Evolutionary conservation across 2,888 invertebrate genomes (phyloP).

Genomic region (Lasioglossum leucozonium): DNA sequence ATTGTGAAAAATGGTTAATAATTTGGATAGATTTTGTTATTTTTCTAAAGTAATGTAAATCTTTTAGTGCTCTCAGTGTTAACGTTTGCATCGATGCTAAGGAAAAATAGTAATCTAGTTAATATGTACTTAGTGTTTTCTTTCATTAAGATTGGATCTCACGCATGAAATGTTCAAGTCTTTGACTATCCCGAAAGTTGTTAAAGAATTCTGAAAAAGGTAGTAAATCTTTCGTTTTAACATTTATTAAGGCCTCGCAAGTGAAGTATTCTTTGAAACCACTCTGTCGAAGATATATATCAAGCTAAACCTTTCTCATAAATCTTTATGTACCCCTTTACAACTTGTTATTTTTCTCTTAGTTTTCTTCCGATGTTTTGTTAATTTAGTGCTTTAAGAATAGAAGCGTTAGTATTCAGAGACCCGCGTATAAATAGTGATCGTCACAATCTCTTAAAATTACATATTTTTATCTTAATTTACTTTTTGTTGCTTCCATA

Average conservation of each 20-base stretch:
- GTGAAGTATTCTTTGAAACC: slow-evolving; percentile 1
- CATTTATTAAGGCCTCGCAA: not conserved
- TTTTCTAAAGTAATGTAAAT: too few relatives aligned
- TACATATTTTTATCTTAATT: not conserved
- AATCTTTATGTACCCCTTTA: not conserved
- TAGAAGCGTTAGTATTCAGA: not conserved
- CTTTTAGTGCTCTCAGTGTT: too few relatives aligned
- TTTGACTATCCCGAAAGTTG: not conserved
- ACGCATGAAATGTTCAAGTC: not conserved
- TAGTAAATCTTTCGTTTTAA: not conserved
- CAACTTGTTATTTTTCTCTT: not conserved
- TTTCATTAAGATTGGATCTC: not conserved
- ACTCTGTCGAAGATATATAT: slow-evolving; percentile 1
- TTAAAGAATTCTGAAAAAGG: not conserved
- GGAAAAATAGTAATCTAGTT: not conserved
- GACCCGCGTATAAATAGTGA: not conserved
- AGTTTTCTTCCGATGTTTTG: not conserved
- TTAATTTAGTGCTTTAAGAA: not conserved
- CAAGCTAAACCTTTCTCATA: not conserved
- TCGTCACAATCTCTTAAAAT: not conserved
- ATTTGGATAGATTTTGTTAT: too few relatives aligned
- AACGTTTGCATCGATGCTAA: not conserved
- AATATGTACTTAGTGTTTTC: not conserved
- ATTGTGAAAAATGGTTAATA: too few relatives aligned
- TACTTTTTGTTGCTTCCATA: too few relatives aligned